These are phyloP conservation scores for Diachasmimorpha longicaudata DNA, from an alignment of 1,140 invertebrate genomes.

Conservation along the genomic window DNA sequence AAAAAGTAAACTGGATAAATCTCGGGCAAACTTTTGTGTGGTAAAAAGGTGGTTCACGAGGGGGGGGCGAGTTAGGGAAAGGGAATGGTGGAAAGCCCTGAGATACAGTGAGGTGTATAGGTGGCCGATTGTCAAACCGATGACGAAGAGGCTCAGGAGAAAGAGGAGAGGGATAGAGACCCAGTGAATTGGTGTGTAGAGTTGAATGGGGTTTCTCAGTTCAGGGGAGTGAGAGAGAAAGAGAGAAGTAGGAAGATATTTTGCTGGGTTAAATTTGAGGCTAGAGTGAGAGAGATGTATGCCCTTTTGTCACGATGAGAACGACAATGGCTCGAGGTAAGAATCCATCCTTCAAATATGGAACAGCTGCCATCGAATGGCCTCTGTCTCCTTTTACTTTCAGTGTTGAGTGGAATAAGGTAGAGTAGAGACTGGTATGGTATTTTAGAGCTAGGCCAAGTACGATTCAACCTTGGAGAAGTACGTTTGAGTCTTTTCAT, in stretches of 20 bases:
- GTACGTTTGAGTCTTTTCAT: not conserved
- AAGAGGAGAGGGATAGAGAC: not conserved
- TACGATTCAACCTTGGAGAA: slow-evolving; percentile 27
- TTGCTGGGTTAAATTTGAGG: not conserved
- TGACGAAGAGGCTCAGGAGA: not conserved
- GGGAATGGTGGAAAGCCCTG: not conserved
- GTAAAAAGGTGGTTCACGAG: not conserved
- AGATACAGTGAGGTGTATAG: not conserved
- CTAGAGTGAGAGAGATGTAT: slow-evolving; percentile 33
- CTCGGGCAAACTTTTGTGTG: not conserved
- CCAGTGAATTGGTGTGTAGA: not conserved
- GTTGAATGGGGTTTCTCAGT: not conserved
- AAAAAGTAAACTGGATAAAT: not conserved
- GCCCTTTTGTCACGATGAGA: slow-evolving; percentile 51
- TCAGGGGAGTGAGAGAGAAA: not conserved
- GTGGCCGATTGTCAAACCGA: not conserved
- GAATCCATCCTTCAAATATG: slow-evolving; percentile 61
- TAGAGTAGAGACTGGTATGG: slow-evolving; percentile 8
- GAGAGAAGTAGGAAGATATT: not conserved
- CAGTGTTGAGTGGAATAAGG: slow-evolving; percentile 22
- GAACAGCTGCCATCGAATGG: slow-evolving; percentile 60
- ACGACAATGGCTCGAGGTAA: slow-evolving; percentile 51
- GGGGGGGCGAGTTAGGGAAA: too few relatives aligned
- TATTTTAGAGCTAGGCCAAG: slow-evolving; percentile 37
- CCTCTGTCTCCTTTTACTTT: slow-evolving; percentile 33